Evolutionary conservation across 1,140 invertebrate genomes (phyloP), one percentile per base, ranked within the genome.

Genomic region (Dinothrombium tinctorium): DNA sequence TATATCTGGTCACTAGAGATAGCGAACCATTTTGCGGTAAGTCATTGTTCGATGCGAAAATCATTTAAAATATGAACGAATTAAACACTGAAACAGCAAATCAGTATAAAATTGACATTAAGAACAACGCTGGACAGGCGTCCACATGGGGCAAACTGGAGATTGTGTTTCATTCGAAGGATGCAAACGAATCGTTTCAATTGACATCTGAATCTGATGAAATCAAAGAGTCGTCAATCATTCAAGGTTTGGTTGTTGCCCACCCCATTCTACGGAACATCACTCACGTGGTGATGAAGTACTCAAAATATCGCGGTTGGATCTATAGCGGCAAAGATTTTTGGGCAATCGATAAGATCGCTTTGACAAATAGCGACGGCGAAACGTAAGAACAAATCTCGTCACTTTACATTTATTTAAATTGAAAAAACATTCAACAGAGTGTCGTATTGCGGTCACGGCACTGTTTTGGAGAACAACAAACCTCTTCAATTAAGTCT

Each of bases 261-360:
- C 81, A 87, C 63, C 81, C 81, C 3, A 59, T 87, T 23, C 21
- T 29, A 12, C 67, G 71, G 6, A 72, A 75, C 47, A 71, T 75
- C 17, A 63, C 66, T 11, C 66, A 68, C 29, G 65, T 75, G 0
- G 67, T 76, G 53, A 59, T 89, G 5, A 70, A 75, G 37, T 89
- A 89, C 60, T 77, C 73, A 2, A 78, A 79, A 0, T 89, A 87
- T 59, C 76, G 72, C 42, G 83, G 83, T 3, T 89, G 83, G 83
- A 68, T 87, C 35, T 80, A 74, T n/a, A 78, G 74, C 12, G 81
- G 80, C 0, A 59, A 80, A 26, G 67, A 70, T 33, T 62, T 69
- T 22, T 54, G 55, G 52, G 71, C 66, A 47, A 69, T 89, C 35
- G 74, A 86, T 54, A 81, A 81, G 55, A 63, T 89, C 9, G 67